Evolutionary conservation across 1,140 invertebrate genomes (phyloP).

Genomic region (Nebria ingens): DNA sequence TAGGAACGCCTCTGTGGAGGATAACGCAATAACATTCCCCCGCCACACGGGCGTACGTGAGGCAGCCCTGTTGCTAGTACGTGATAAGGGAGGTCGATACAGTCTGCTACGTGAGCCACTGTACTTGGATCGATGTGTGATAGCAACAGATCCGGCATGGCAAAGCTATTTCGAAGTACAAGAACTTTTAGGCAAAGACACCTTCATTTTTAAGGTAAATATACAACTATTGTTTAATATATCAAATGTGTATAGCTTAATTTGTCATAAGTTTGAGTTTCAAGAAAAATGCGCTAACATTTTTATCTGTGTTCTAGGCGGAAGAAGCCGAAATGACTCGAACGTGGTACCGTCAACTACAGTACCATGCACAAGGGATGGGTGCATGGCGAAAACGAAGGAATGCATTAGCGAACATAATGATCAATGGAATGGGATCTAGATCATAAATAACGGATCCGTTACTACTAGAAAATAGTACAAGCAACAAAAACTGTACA

Average conservation of each 20-base stretch:
- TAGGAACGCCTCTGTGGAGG: constrained; percentile 32
- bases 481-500: neutral
- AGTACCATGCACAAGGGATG: constrained; percentile 80
- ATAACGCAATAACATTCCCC: constrained; percentile 44
- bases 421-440: constrained; percentile 76
- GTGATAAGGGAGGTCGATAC: constrained; percentile 83
- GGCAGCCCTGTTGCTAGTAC: constrained; percentile 75
- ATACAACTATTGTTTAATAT: neutral
- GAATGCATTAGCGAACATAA: constrained; percentile 89
- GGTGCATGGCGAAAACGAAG: constrained; percentile 83
- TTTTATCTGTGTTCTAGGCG: constrained; percentile 50
- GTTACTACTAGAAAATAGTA: no score
- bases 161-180: constrained; percentile 94
- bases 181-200: constrained; percentile 85
- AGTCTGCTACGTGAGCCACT: constrained; percentile 79
- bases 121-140: constrained; percentile 79
- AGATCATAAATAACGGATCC: no score
- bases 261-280: neutral
- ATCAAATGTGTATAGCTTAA: neutral
- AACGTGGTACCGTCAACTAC: constrained; percentile 80
- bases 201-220: constrained; percentile 85
- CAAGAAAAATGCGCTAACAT: neutral
- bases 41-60: constrained; percentile 66
- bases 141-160: constrained; percentile 72
- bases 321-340: constrained; percentile 75